phyloP scores from a whole-genome alignment of 2,888 invertebrate species.

The Zaprionus lineosus region DNA sequence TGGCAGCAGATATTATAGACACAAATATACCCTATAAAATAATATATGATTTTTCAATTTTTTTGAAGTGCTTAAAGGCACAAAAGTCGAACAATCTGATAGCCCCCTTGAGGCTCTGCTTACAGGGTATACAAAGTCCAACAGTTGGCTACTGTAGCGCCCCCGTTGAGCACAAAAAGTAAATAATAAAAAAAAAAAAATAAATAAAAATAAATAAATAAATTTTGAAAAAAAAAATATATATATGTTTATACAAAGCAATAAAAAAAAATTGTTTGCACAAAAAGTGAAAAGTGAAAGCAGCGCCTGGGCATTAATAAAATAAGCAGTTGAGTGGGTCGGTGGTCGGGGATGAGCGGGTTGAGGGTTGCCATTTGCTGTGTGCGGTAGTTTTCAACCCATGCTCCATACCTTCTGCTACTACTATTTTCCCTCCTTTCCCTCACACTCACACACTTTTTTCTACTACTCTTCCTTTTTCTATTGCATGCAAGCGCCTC shows the following conservation, averaged over 20 bases:
- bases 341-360: no score
- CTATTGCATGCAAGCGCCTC: conserved; percentile 73
- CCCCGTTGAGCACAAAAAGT: conserved; percentile 47
- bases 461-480: conserved; percentile 29
- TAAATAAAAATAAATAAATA: conserved; percentile 58
- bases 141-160: conserved; percentile 44
- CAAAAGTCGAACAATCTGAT: no score
- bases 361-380: conserved; percentile 37
- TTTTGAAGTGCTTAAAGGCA: no score
- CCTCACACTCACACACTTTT: neutral
- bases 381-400: conserved; percentile 22
- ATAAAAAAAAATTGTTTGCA: conserved; percentile 32
- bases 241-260: conserved; percentile 45
- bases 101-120: neutral
- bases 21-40: neutral
- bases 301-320: conserved; percentile 60
- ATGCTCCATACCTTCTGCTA: neutral
- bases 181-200: conserved; percentile 56
- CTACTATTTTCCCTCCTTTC: neutral
- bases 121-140: conserved; percentile 16
- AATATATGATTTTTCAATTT: no score
- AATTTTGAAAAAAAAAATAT: conserved; percentile 52
- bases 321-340: conserved; percentile 64
- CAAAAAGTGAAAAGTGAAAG: conserved; percentile 56
- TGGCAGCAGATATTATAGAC: neutral